phyloP scores from a whole-genome alignment of 1,140 invertebrate genomes.

The Platorchestia sp. region DNA sequence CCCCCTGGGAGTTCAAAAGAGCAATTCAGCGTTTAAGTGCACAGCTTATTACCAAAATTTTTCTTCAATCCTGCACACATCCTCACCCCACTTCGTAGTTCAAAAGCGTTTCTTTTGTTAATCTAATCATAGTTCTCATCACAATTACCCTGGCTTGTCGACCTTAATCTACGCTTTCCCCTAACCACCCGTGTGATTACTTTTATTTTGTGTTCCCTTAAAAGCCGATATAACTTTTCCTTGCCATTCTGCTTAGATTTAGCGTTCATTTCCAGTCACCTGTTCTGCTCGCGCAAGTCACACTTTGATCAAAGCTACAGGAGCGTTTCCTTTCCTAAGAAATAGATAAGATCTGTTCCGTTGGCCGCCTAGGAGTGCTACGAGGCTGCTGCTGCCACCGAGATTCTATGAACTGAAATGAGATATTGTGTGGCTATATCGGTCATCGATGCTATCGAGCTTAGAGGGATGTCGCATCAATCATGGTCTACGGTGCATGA shows the following conservation, averaged over 20 bases:
- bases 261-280: not conserved
- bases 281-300: not conserved
- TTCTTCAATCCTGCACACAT: no score
- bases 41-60: no score
- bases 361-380: not conserved
- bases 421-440: not conserved
- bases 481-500: not conserved
- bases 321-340: not conserved
- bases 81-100: no score
- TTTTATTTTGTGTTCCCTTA: not conserved
- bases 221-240: not conserved
- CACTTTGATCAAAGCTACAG: not conserved
- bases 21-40: no score
- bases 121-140: no score
- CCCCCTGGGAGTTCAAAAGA: no score
- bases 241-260: not conserved
- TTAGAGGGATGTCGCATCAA: not conserved
- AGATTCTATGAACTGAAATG: not conserved
- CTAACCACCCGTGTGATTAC: no score
- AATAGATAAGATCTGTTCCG: not conserved
- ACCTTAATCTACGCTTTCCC: no score
- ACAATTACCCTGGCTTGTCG: no score
- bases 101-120: no score
- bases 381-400: not conserved
- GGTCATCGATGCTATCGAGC: not conserved